Percentiles rank a stretch among this genome's conserved stretches.
Evolutionary conservation across 2,888 invertebrate species (phyloP).

Genomic region (Nematopogon swammerdamellus): DNA sequence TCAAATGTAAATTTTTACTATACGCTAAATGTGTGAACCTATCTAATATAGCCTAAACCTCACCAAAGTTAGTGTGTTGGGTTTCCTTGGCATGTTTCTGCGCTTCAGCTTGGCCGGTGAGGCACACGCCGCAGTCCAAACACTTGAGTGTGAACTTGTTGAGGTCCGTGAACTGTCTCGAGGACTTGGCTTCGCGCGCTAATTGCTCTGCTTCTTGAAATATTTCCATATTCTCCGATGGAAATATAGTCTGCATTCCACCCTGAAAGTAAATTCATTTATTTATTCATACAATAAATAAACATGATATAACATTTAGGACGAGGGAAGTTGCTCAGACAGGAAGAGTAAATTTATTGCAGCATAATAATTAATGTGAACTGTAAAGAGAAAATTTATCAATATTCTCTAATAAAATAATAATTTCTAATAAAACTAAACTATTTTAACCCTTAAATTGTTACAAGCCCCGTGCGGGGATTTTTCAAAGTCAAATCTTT

Average conservation of each 20-base stretch:
- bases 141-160: slow-evolving; percentile 84
- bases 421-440: too few relatives aligned
- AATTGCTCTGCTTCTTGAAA: slow-evolving; percentile 79
- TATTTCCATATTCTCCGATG: slow-evolving; percentile 67
- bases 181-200: slow-evolving; percentile 83
- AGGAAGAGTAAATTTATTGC: too few relatives aligned
- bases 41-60: slow-evolving; percentile 52
- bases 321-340: too few relatives aligned
- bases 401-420: too few relatives aligned
- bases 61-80: slow-evolving; percentile 78
- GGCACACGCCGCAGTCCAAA: slow-evolving; percentile 69
- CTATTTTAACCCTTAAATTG: too few relatives aligned
- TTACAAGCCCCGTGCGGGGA: too few relatives aligned
- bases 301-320: too few relatives aligned
- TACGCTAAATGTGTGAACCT: not conserved
- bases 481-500: too few relatives aligned
- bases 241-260: slow-evolving; percentile 76
- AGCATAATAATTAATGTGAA: too few relatives aligned
- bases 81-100: slow-evolving; percentile 82
- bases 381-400: too few relatives aligned
- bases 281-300: too few relatives aligned
- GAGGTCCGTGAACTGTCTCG: slow-evolving; percentile 88
- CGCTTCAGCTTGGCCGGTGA: slow-evolving; percentile 80
- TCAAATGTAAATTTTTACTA: not conserved
- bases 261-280: slow-evolving; percentile 49